Percentiles rank a stretch among this genome's conserved stretches.
These are phyloP conservation scores for Griposia aprilina DNA, from an alignment of 2,888 invertebrate genomes.

Conservation along the genomic window DNA sequence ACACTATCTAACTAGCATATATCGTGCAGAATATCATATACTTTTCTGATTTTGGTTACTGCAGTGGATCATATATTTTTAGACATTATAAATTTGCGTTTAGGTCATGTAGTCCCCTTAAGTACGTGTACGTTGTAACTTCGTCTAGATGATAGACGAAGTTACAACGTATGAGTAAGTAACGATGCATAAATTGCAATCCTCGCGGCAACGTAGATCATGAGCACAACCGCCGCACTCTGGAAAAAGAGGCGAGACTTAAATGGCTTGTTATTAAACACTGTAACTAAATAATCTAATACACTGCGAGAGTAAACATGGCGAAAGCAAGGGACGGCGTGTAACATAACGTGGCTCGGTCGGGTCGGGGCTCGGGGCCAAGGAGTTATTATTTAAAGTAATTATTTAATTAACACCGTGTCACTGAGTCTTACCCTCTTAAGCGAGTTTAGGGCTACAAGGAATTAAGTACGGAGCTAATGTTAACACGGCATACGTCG, in stretches of 20 bases:
- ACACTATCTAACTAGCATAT: no score
- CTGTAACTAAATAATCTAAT: conserved; percentile 39
- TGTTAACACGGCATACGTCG: conserved; percentile 89
- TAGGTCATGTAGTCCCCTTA: no score
- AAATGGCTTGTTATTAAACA: conserved; percentile 8
- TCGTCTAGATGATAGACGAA: no score
- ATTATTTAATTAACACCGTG: conserved; percentile 90
- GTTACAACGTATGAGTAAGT: not conserved
- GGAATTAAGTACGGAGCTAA: conserved; percentile 89
- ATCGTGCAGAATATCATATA: no score
- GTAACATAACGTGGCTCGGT: conserved; percentile 56
- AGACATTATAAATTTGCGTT: no score
- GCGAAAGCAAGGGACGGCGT: conserved; percentile 59
- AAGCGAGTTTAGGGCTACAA: conserved; percentile 89
- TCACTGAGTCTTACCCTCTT: conserved; percentile 88
- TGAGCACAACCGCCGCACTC: not conserved
- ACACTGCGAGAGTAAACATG: conserved; percentile 35
- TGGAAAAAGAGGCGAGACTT: not conserved
- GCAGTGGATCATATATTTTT: no score
- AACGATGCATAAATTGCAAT: not conserved
- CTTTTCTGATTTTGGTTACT: no score
- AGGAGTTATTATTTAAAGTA: conserved; percentile 89
- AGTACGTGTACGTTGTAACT: no score
- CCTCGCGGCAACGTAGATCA: not conserved
- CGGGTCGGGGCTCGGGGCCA: conserved; percentile 68